phyloP scores from a whole-genome alignment of 64 coral and sea anemone species.

The Montipora efflorescens region DNA sequence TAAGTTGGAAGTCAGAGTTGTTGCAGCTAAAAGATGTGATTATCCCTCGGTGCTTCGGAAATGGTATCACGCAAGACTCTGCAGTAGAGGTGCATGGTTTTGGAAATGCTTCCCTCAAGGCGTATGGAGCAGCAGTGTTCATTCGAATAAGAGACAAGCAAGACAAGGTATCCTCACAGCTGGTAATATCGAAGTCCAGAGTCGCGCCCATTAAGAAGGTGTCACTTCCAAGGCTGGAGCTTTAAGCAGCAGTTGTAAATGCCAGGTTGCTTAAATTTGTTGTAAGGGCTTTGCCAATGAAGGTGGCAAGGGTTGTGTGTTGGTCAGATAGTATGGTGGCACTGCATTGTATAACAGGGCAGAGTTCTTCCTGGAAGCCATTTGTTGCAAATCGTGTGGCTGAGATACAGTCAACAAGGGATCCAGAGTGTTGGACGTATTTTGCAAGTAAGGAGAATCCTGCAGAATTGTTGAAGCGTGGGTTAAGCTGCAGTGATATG shows the following conservation, averaged over 20 bases:
- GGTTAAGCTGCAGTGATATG: not conserved
- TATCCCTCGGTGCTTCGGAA: not conserved
- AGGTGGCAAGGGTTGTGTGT: slow-evolving; percentile 8
- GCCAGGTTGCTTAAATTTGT: slow-evolving; percentile 30
- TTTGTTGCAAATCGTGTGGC: slow-evolving; percentile 53
- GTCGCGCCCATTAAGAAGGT: slow-evolving; percentile 53
- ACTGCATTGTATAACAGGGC: slow-evolving; percentile 31
- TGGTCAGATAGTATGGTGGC: slow-evolving; percentile 52
- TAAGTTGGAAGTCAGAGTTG: not conserved
- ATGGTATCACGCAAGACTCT: not conserved
- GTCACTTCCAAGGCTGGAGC: slow-evolving; percentile 58
- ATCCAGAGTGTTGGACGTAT: slow-evolving; percentile 45
- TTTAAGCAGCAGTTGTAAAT: slow-evolving; percentile 61
- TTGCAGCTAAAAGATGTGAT: not conserved
- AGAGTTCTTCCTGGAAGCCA: slow-evolving; percentile 51
- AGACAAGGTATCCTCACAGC: not conserved
- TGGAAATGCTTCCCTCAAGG: too few species aligned
- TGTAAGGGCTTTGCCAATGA: slow-evolving; percentile 17
- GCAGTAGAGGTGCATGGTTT: slow-evolving; percentile 43
- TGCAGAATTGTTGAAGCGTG: slow-evolving; percentile 51
- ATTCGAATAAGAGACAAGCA: slow-evolving; percentile 28
- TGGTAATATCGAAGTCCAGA: slow-evolving; percentile 55
- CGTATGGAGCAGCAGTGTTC: too few species aligned
- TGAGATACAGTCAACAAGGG: slow-evolving; percentile 34
- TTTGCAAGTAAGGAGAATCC: slow-evolving; percentile 37